Percentiles rank a stretch among this genome's conserved stretches.
These are phyloP conservation scores for Drosophila tsacasi DNA, from an alignment of 1,140 invertebrate genomes.

Conservation along the genomic window DNA sequence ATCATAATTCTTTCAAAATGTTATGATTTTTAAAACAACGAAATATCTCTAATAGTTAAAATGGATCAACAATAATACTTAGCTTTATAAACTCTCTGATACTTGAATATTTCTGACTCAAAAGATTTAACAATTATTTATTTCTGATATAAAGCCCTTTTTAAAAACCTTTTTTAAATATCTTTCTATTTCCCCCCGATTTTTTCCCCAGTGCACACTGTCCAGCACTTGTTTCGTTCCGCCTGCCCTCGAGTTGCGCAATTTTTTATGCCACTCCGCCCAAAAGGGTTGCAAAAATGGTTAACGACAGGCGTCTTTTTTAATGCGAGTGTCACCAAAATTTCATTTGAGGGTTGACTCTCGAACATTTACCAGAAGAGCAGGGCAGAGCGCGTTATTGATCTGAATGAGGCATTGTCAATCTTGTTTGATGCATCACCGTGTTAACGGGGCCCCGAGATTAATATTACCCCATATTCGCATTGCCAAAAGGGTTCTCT, in stretches of 20 bases:
- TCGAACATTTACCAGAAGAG: conserved; percentile 24
- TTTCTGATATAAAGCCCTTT: too few species aligned
- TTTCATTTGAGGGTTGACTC: conserved; percentile 48
- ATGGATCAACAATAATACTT: too few species aligned
- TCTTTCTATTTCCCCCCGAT: rapidly evolving
- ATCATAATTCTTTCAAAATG: too few species aligned
- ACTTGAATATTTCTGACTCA: too few species aligned
- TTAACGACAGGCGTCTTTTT: conserved; percentile 41
- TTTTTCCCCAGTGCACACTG: conserved; percentile 1
- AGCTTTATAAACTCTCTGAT: too few species aligned
- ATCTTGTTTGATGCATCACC: conserved; percentile 75
- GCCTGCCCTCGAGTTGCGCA: conserved; percentile 74
- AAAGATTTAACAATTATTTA: too few species aligned
- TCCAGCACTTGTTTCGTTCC: conserved; percentile 71
- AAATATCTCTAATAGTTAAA: too few species aligned
- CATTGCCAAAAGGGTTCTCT: conserved; percentile 52
- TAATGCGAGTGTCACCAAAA: conserved; percentile 66
- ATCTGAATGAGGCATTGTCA: conserved; percentile 75
- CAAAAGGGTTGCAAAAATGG: conserved; percentile 75
- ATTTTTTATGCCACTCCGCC: conserved; percentile 70
- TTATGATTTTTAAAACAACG: too few species aligned
- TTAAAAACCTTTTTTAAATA: background rate
- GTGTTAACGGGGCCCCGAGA: conserved; percentile 34
- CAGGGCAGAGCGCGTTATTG: conserved; percentile 57
- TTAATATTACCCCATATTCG: conserved; percentile 66